Evolutionary conservation across 2,888 invertebrate genomes (phyloP).

Genomic region (Noctua pronuba): DNA sequence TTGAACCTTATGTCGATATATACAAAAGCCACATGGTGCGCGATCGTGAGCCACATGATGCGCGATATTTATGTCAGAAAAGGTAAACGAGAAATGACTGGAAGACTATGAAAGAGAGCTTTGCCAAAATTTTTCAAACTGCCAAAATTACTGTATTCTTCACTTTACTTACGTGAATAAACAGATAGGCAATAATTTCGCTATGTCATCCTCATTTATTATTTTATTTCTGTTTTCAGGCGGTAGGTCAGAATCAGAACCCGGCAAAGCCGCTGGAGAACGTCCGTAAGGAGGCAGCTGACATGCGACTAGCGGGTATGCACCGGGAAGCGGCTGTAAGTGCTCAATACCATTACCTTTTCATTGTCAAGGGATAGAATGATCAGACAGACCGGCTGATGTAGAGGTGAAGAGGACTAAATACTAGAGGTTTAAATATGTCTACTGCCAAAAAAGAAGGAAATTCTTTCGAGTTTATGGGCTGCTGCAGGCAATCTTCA

Average conservation of each 20-base stretch:
- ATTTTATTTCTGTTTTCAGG: slow-evolving; percentile 78
- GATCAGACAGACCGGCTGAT: neutral
- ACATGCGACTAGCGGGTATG: slow-evolving; percentile 92
- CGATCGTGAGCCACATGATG: no score
- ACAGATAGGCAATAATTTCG: neutral
- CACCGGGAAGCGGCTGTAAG: slow-evolving; percentile 81
- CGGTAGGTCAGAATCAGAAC: slow-evolving; percentile 89
- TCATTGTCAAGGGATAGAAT: neutral
- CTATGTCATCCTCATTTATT: neutral
- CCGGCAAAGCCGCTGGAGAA: slow-evolving; percentile 91
- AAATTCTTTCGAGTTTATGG: no score
- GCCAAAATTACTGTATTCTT: neutral
- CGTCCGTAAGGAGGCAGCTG: slow-evolving; percentile 94
- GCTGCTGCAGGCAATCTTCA: no score
- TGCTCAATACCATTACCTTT: slow-evolving; percentile 3
- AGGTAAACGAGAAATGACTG: neutral
- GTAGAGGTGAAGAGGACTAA: no score
- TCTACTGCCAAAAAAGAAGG: no score
- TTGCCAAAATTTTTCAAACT: neutral
- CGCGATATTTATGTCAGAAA: neutral
- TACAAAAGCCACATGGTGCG: neutral
- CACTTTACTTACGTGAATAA: neutral
- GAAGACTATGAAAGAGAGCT: no score
- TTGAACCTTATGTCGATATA: neutral
- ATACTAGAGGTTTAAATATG: no score